Base-by-base conservation (phyloP, 2,888 invertebrate genomes). In the Drosophila cognata region DNA sequence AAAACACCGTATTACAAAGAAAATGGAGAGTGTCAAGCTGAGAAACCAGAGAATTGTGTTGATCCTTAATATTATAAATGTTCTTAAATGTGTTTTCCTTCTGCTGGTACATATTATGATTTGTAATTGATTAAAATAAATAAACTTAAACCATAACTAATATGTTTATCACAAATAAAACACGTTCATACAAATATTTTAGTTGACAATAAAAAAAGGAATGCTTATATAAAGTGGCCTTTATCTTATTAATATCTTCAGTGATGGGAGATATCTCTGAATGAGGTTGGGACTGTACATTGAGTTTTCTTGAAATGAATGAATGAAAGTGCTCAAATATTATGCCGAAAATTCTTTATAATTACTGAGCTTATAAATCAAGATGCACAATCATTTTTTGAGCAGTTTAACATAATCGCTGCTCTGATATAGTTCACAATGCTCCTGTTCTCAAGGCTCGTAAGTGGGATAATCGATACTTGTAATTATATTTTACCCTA, bases 301-400 rank as follows among this genome's bases (percentile, higher is more conserved):
- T 25, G 33, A 35, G 28, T 57, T 57, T 16, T 2, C n/a, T 28
- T 25, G 13, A 10, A 55, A 61, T 21, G 21, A 21, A 21, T 21
- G 21, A 21, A 21, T 25, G 13, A 10, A 55, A 61, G 18, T 13
- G 21, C 35, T 28, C 41, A 43, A 64, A 35, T 41, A 43, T n/a
- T 16, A 18, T 33, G 65, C 65, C 65, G 16, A 29, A 64, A 41
- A 51, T 35, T 70, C 28, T 38, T 61, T 51, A 70, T 55, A 18
- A 53, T 59, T 4, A 6, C 48, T 57, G 11, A n/a, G 31, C 36
- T 11, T 36, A 73, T 51, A 63, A 52, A 51, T 33, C 31, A 35
- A 46, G 36, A 18, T 36, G n/a, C 31, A 21, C 31, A 29, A 21
- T 7, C n/a, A 43, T 28, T 29, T 53, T 61, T 41, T 33, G 2